Base-by-base conservation (phyloP, 1,140 invertebrate genomes). In the Vollenhovia emeryi region DNA sequence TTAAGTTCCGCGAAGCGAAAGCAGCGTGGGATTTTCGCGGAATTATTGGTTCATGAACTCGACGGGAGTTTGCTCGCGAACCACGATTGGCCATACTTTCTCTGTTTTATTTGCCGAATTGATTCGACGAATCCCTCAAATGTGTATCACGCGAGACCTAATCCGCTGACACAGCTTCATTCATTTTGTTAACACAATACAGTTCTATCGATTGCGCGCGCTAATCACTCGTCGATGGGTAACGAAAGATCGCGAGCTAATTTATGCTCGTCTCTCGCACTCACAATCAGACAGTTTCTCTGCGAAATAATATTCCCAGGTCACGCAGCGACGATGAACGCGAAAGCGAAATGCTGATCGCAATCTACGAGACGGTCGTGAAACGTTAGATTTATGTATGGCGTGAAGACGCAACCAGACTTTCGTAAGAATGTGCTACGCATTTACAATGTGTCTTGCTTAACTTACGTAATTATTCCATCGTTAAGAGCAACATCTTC, bases 1-100 rank as follows among this genome's bases (percentile, higher is more conserved):
- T 40, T 69, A 80, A 85, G 60, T 85, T 79, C 40, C 55, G 52
- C 33, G 43, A 45, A 45, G 74, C 62, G 86, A 87, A 86, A 86
- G 73, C 74, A 64, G 60, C 62, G 85, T 76, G 74, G 78, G 86
- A 87, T 90, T 90, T 86, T 87, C 86, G 79, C 36, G 59, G 66
- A 89, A 90, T 89, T 89, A 90, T 90, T 90, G 89, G 73, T 90
- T 90, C 86, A 89, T 62, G 86, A 90, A 76, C 69, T 71, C 60
- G 40, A n/a, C 33, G 33, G 50, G 50, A 71, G 50, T 73, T 82
- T 33, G 78, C 33, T 82, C 78, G 48, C n/a, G 36, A 27, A 27
- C n/a, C 21, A 33, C 62, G 18, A 66, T 71, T 75, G 75, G n/a
- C 11, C 24, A 8, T 36, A 40, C 74, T 66, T 48, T 45, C 69